Evolutionary conservation across 2,797 vertebrate species (phyloP), one percentile per base, ranked within the genome.

Genomic region (Gymnothorax javanicus): DNA sequence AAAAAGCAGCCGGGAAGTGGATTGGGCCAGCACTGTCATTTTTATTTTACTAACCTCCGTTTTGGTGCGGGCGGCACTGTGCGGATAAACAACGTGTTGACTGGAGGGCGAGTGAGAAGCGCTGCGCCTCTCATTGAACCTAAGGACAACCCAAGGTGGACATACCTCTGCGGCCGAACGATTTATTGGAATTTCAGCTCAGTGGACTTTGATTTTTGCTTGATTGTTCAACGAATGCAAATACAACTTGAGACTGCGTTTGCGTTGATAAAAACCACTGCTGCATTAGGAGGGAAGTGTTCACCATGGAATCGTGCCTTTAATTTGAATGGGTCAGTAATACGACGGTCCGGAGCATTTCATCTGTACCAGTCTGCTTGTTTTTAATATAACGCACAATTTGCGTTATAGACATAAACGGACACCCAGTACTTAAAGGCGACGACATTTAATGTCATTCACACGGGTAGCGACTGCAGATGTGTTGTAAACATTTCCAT

Each of bases 241-340:
- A 94, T 93, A 91, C 91, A 17, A 71, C 87, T 88, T 86, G 88
- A 89, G 89, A 92, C 91, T 91, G 90, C 90, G 91, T 88, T 87
- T 84, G 90, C 87, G 88, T 87, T 87, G 89, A 86, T 89, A 86
- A 89, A 83, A 79, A 79, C 82, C 57, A 82, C 87, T 69, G 87
- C 90, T 87, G 89, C 87, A 88, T 50, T 89, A 71, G 85, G 87
- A 71, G 83, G 25, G 17, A 33, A 57, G 17, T 77, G 73, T 62
- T 60, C 83, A 82, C 84, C 13, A 69, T 52, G 84, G 87, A 58
- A 83, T 60, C 73, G 60, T 27, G 59, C 60, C 27, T 67, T n/a
- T 64, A 62, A 67, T 73, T 84, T 67, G 50, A 15, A 57, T 83
- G 56, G 81, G 9, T 59, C 57, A 58, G 56, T 27, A n/a, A 27